Conservation (phyloP, 2,797 vertebrate species). For the Paramormyrops hopkinsi region DNA sequence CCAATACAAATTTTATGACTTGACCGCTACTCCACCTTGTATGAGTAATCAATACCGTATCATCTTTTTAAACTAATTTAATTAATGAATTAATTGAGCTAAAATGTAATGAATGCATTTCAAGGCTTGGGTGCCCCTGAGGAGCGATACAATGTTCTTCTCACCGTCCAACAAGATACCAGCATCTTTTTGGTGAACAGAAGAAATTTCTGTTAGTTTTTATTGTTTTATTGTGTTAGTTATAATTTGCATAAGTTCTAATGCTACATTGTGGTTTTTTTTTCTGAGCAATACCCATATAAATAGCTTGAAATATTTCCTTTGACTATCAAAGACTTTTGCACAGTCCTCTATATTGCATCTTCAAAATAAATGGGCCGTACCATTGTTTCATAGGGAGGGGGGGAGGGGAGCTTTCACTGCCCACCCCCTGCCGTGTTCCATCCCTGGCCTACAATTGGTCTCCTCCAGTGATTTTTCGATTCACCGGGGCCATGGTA, state of each 20-base stretch:
- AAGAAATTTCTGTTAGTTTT: background rate
- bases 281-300: background rate
- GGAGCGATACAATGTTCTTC: background rate
- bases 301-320: background rate
- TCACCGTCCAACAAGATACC: background rate
- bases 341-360: background rate
- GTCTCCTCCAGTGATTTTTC: background rate
- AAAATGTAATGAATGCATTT: background rate
- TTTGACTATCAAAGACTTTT: background rate
- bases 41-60: background rate
- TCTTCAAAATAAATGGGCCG: background rate
- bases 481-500: background rate
- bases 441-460: background rate
- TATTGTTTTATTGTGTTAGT: background rate
- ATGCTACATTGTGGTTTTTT: background rate
- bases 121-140: background rate
- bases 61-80: background rate
- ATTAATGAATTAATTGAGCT: background rate
- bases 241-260: background rate
- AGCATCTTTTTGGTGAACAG: background rate
- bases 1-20: background rate
- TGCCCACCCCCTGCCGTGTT: slow-evolving; percentile 45
- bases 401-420: slow-evolving; percentile 26
- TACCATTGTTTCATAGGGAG: background rate
- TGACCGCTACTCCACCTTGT: background rate